Evolutionary conservation across 2,888 invertebrate genomes (phyloP), one percentile per base, ranked within the genome.

Genomic region (Leptinotarsa peninsularis): DNA sequence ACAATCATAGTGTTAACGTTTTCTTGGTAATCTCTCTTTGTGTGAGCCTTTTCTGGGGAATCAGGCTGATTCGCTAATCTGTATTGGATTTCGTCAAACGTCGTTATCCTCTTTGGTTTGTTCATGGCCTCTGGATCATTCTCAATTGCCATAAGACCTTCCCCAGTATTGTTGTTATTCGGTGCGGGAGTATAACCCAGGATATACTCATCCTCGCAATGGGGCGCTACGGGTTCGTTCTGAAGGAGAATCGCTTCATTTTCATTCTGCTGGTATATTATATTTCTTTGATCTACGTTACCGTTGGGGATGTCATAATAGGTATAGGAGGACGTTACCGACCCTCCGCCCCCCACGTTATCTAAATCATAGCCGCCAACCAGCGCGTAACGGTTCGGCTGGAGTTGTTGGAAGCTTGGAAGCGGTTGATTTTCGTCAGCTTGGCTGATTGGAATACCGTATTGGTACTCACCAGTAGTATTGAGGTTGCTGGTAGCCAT

Each of bases 321-420:
- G 78, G 79, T 78, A 77, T 84, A 86, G 76, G 88, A 86, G 85
- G 87, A 84, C 87, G 88, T 87, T 85, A 82, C 87, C 87, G 87
- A 82, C 81, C 85, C 91, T 91, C 91, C 91, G 92, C 94, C 94
- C 94, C 94, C 94, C 94, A 94, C 94, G 93, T 93, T 93, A 91
- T 92, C 92, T 71, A 70, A 74, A 56, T 83, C 85, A 82, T 85
- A 86, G 89, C 91, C 89, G 52, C 10, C 43, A 86, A 91, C 88
- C 86, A 91, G 90, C 89, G 82, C 80, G 74, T 84, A 86, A 66
- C 86, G 82, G 70, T 86, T 85, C 82, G 90, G 89, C 83, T 91
- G 91, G 86, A 93, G 91, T 87, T 93, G 92, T 82, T 92, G 90
- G 87, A 93, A 93, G 88, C 92, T 92, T 79, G 93, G 92, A 87